Percentiles rank a stretch among this genome's conserved stretches.
phyloP scores from a whole-genome alignment of 1,140 invertebrate species.

The Pogonomyrmex californicus region DNA sequence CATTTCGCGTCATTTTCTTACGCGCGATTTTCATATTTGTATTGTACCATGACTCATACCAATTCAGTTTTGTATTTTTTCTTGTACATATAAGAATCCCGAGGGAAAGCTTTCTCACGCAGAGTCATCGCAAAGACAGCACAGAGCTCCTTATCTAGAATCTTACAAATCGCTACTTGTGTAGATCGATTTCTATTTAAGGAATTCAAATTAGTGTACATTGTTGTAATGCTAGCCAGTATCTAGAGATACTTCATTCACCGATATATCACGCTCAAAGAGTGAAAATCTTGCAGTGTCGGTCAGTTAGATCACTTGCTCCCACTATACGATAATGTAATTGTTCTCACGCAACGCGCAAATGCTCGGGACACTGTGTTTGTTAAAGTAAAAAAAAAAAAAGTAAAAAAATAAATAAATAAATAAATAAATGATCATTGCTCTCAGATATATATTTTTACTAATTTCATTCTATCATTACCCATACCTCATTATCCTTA shows the following conservation, averaged over 20 bases:
- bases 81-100: slow-evolving; percentile 78
- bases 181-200: slow-evolving; percentile 69
- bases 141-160: slow-evolving; percentile 68
- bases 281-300: slow-evolving; percentile 59
- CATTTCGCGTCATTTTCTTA: slow-evolving; percentile 35
- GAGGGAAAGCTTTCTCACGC: slow-evolving; percentile 64
- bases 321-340: slow-evolving; percentile 57
- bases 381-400: slow-evolving; percentile 75
- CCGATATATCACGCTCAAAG: slow-evolving; percentile 60
- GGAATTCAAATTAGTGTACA: slow-evolving; percentile 71
- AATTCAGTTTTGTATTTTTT: slow-evolving; percentile 77
- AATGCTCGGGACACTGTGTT: slow-evolving; percentile 65
- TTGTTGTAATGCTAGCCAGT: slow-evolving; percentile 75
- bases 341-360: slow-evolving; percentile 66
- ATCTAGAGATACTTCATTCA: slow-evolving; percentile 73
- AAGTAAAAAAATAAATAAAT: too few species aligned
- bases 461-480: slow-evolving; percentile 3
- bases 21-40: slow-evolving; percentile 67
- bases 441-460: slow-evolving; percentile 4
- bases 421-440: slow-evolving; percentile 58
- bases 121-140: slow-evolving; percentile 58
- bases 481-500: neutral
- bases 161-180: slow-evolving; percentile 59
- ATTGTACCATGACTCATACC: slow-evolving; percentile 63
- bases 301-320: slow-evolving; percentile 51